A percentile compares a stretch with the other conserved stretches of the same genome.
These are phyloP conservation scores for Trichonephila inaurata DNA, from an alignment of 1,140 invertebrate genomes.

Conservation along the genomic window DNA sequence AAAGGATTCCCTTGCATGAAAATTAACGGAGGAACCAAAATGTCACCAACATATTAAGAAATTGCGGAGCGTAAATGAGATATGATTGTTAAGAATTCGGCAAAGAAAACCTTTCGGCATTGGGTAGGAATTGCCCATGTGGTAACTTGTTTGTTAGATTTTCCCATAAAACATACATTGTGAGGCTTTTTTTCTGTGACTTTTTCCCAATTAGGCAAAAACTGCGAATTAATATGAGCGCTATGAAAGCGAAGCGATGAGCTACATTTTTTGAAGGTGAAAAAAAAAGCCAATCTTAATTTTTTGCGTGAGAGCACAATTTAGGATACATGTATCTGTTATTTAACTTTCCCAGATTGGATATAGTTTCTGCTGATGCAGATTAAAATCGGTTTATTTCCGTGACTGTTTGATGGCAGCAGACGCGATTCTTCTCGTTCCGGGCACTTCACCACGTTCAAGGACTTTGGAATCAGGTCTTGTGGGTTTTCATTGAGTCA, in stretches of 20 bases:
- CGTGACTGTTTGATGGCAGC: background rate
- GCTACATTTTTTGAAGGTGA: background rate
- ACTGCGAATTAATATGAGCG: background rate
- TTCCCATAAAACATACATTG: constrained; percentile 27
- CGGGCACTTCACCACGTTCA: background rate
- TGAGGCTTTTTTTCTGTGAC: background rate
- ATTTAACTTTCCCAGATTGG: background rate
- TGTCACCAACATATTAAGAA: background rate
- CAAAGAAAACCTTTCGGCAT: background rate
- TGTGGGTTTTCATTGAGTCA: no score
- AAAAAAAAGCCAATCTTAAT: background rate
- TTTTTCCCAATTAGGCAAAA: constrained; percentile 19
- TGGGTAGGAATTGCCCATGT: background rate
- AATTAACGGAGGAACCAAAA: no score
- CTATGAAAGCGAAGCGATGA: background rate
- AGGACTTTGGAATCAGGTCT: background rate
- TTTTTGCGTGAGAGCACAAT: constrained; percentile 15
- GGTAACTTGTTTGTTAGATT: background rate
- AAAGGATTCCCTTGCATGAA: no score
- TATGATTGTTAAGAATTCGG: background rate
- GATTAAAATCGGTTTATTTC: constrained; percentile 4
- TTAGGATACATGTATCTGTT: background rate
- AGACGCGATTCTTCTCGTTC: background rate
- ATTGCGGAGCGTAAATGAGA: background rate
- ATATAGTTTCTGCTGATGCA: background rate